These are phyloP conservation scores for Boleophthalmus pectinirostris DNA, from an alignment of 2,113 vertebrate species.

Conservation along the genomic window DNA sequence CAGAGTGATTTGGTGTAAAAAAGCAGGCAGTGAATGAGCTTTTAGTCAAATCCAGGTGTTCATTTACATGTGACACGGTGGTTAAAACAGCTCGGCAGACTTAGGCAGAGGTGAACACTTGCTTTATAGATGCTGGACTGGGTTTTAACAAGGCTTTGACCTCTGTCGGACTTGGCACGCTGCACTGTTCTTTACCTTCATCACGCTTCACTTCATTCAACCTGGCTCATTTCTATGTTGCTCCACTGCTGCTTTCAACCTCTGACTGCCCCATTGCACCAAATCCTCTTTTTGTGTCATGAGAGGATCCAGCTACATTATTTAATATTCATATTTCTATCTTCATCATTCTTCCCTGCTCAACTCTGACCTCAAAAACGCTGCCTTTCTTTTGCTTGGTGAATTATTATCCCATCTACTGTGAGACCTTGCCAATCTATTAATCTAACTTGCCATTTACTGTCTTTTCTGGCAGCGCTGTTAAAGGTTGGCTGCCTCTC, in stretches of 20 bases:
- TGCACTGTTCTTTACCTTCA: constrained; percentile 47
- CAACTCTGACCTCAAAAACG: constrained; percentile 76
- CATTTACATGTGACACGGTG: constrained; percentile 64
- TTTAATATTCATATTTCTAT: constrained; percentile 73
- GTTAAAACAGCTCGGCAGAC: constrained; percentile 34
- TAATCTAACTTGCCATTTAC: constrained; percentile 81
- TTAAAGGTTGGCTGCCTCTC: constrained; percentile 79
- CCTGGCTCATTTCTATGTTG: constrained; percentile 54
- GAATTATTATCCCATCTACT: constrained; percentile 74
- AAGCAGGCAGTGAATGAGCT: constrained; percentile 48
- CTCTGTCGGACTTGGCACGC: constrained; percentile 35
- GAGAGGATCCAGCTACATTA: constrained; percentile 55
- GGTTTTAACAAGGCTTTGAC: constrained; percentile 56
- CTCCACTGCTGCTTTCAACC: constrained; percentile 53
- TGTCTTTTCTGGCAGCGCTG: constrained; percentile 73
- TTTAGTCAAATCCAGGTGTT: constrained; percentile 71
- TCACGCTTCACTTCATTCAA: constrained; percentile 45
- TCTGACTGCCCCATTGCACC: constrained; percentile 56
- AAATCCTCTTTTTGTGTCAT: constrained; percentile 66
- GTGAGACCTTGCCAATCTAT: constrained; percentile 76
- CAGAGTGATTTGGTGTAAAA: constrained; percentile 58
- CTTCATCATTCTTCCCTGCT: constrained; percentile 63
- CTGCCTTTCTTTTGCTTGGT: constrained; percentile 64
- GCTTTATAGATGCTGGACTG: constrained; percentile 25
- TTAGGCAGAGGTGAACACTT: constrained; percentile 31